These are phyloP conservation scores for Nannobrachium achirus DNA, from an alignment of 2,113 vertebrate genomes.

Conservation along the genomic window DNA sequence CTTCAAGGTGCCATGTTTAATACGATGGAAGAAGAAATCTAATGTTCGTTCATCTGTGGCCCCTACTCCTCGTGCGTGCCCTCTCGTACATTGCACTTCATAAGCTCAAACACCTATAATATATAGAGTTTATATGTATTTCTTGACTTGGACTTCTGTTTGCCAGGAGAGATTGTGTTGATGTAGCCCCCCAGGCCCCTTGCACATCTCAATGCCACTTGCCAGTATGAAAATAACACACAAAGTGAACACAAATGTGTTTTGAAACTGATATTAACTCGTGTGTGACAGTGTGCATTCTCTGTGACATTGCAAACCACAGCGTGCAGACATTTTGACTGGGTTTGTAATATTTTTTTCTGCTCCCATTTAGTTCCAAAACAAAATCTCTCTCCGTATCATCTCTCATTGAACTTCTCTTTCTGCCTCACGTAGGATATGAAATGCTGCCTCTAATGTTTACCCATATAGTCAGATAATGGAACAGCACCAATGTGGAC, in stretches of 20 bases:
- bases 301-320: neutral
- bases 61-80: neutral
- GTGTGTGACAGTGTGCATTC: neutral
- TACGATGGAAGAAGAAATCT: conserved; percentile 39
- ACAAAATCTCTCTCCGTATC: too few species aligned
- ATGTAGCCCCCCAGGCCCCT: conserved; percentile 6
- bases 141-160: conserved; percentile 18
- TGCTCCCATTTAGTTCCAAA: too few species aligned
- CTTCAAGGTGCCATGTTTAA: conserved; percentile 1
- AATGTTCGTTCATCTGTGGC: neutral
- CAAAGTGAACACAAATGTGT: neutral
- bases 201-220: neutral
- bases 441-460: neutral
- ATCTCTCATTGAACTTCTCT: neutral
- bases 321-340: neutral
- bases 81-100: neutral
- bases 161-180: conserved; percentile 24
- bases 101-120: conserved; percentile 21
- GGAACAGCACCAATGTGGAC: conserved; percentile 47
- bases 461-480: neutral
- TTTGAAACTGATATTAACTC: neutral
- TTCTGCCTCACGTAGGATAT: neutral
- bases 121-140: conserved; percentile 8
- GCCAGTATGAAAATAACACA: conserved; percentile 10
- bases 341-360: too few species aligned